Base-by-base conservation (phyloP, 1,140 invertebrate genomes). In the Physella acuta region DNA sequence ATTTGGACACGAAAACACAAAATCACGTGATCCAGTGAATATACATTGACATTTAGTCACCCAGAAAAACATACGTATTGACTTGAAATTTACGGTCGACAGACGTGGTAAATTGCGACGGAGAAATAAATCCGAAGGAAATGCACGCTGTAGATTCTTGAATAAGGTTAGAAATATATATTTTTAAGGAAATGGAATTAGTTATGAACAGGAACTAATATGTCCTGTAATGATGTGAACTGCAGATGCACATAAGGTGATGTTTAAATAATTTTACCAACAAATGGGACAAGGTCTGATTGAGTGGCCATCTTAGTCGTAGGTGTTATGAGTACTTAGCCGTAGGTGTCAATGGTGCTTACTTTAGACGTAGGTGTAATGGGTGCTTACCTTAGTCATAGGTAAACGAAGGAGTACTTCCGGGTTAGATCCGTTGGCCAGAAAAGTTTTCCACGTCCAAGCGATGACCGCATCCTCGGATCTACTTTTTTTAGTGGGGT, bases 401-500 rank as follows among this genome's bases (percentile, higher is more conserved):
- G 56, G 56, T 4, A 59, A 28, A 17, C 31, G 56, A 2, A 59
- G 5, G 1, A 59, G 33, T 5, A 59, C 36, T 36, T 59, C 56
- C 14, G 56, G 56, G 20, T 59, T 59, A 17, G 30, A 34, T 8
- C 31, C 28, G 17, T 59, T 59, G 4, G 28, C 4, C n/a, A 59
- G n/a, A 34, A 59, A 59, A 11, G 2, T n/a, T 31, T 31, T 59
- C 56, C 56, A 59, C 3, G 56, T 59, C 56, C 56, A 59, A 11
- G 56, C 56, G 2, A 59, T 8, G 56, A 59, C 5, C 16, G 1
- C 30, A 17, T 59, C 56, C 33, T 59, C 56, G 3, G 20, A 4
- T 8, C 56, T 2, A 20, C 28, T 26, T 34, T 59, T 59, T 20
- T 17, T 11, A 34, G 31, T 8, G 1, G 31, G 56, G n/a, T 59